Base-by-base conservation (phyloP, 2,113 vertebrate species). In the Edolisoma coerulescens region DNA sequence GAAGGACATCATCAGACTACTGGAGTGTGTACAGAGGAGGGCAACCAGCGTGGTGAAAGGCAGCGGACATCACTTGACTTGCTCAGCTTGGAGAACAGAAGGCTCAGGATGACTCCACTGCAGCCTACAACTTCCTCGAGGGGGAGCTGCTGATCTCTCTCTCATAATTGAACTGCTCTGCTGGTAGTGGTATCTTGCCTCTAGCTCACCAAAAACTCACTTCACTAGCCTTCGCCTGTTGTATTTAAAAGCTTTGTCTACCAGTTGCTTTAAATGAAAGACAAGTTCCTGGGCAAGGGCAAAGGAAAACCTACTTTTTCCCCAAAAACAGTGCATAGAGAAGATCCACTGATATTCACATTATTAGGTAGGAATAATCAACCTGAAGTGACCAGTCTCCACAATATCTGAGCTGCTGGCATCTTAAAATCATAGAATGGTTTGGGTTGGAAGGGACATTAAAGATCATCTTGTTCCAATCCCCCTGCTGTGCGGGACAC, bases 1-100 rank as follows among this genome's bases (percentile, higher is more conserved):
- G 22, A n/a, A 53, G 13, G 24, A 35, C 20, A 42, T 24, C 28
- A 28, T n/a, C 21, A 57, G 6, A 45, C 30, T 26, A 26, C 6
- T 13, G 9, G 2, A 84, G 8, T 12, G 11, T 11, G 13, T 26
- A 16, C 53, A 68, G 26, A 82, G 7, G 22, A 42, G 11, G 11
- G 16, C 3, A 5, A 44, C 11, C 18, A 83, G 22, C 0, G 0
- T 6, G 6, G 8, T 41, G n/a, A 83, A 64, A 49, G 18, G 56
- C 16, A 8, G 33, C 26, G 52, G 41, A 56, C 7, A 21, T 9
- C 4, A 30, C 9, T 45, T 83, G 16, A 9, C 2, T 37, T 41
- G 3, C 6, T 50, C 22, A 41, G 42, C 18, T 50, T 33, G 20
- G 10, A 44, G 26, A 60, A 60, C 5, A 49, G 32, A 64, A 83